phyloP scores from a whole-genome alignment of 92 coral and sea anemone genomes.

The Epizoanthus stellaris region DNA sequence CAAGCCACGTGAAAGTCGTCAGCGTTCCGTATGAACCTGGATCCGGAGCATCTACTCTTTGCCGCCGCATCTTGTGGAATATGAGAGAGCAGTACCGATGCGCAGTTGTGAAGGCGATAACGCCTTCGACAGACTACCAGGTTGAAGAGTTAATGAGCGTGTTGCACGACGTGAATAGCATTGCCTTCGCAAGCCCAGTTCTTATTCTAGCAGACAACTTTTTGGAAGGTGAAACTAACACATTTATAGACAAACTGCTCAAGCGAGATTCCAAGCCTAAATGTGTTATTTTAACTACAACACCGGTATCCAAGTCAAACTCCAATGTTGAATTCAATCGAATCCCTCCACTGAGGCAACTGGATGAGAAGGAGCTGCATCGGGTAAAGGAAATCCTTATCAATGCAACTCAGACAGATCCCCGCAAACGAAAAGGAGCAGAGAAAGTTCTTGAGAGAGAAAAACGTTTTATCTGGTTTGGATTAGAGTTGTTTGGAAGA shows the following conservation, averaged over 20 bases:
- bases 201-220: slow-evolving; percentile 58
- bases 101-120: slow-evolving; percentile 69
- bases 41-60: slow-evolving; percentile 72
- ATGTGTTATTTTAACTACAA: slow-evolving; percentile 42
- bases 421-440: slow-evolving; percentile 7
- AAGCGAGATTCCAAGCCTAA: slow-evolving; percentile 53
- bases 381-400: slow-evolving; percentile 32
- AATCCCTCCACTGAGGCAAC: slow-evolving; percentile 30
- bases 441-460: slow-evolving; percentile 37
- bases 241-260: slow-evolving; percentile 38
- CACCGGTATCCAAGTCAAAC: slow-evolving; percentile 14
- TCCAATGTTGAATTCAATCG: background rate
- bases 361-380: slow-evolving; percentile 29
- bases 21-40: slow-evolving; percentile 67
- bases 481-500: slow-evolving; percentile 47
- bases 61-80: slow-evolving; percentile 71
- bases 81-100: slow-evolving; percentile 52
- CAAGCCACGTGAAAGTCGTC: slow-evolving; percentile 52
- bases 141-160: slow-evolving; percentile 48
- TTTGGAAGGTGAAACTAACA: slow-evolving; percentile 26
- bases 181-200: slow-evolving; percentile 36
- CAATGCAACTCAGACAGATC: slow-evolving; percentile 23
- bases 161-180: slow-evolving; percentile 36
- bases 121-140: slow-evolving; percentile 54
- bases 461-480: slow-evolving; percentile 51